Percentiles rank a stretch among this genome's conserved stretches.
Evolutionary conservation across 1,140 invertebrate genomes (phyloP).

Genomic region (Planococcus citri): DNA sequence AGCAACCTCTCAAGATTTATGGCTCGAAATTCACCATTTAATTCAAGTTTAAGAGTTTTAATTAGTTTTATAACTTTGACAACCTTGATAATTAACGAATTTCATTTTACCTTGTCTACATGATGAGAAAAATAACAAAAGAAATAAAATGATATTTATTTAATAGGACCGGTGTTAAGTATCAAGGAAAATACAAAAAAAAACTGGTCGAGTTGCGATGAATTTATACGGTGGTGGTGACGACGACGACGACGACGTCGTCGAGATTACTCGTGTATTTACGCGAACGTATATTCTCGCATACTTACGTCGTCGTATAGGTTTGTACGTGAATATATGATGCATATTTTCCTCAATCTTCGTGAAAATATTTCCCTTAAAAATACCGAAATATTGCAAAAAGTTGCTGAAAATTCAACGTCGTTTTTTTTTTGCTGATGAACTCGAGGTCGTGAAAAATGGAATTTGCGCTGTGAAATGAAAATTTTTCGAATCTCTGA

Average conservation of each 20-base stretch:
- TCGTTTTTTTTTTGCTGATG: too few relatives aligned
- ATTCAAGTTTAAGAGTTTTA: constrained; percentile 9
- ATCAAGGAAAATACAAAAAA: neutral
- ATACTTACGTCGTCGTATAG: too few relatives aligned
- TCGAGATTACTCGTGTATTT: neutral
- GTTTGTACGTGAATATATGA: too few relatives aligned
- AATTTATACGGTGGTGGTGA: neutral
- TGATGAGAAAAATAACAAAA: constrained; percentile 20
- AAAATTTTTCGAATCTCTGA: too few relatives aligned
- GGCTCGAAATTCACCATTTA: neutral
- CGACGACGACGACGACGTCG: neutral
- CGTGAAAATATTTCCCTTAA: too few relatives aligned
- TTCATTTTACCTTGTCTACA: constrained; percentile 9
- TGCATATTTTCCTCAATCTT: too few relatives aligned
- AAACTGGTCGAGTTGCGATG: neutral
- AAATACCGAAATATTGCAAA: too few relatives aligned
- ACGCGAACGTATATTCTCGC: too few relatives aligned
- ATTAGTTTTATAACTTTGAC: constrained; percentile 16
- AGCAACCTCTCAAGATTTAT: neutral
- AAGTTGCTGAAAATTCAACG: too few relatives aligned
- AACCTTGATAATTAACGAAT: constrained; percentile 17
- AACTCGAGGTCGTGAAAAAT: too few relatives aligned
- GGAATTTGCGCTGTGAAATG: too few relatives aligned
- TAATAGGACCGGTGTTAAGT: constrained; percentile 6
- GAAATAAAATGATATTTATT: neutral